Base-by-base conservation (phyloP, 1,140 invertebrate species). In the Drosophila sulfurigaster region DNA sequence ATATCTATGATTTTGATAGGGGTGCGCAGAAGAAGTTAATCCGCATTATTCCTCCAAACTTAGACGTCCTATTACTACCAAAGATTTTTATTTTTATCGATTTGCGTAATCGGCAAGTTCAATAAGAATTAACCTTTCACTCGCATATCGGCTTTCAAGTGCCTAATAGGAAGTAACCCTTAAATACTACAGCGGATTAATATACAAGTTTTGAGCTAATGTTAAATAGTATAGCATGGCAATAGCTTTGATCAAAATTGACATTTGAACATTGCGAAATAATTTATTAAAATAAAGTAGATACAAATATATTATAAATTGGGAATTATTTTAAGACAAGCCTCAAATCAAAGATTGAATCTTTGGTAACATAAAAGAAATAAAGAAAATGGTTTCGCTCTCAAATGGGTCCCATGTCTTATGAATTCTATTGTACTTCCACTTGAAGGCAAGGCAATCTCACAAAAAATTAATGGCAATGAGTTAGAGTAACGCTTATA, bases 401-500 rank as follows among this genome's bases (percentile, higher is more conserved):
- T 54, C 46, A 2, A 13, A 32, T 25, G n/a, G 35, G 6, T 41
- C 41, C n/a, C 16, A 56, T 6, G 20, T 56, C 41, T 13, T 58
- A 16, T 57, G 20, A 30, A 38, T 52, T 15, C 16, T 49, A 48
- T 57, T 69, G 41, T 60, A 48, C 28, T 69, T 10, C 16, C 8
- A 30, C 16, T 30, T 16, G 51, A 38, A 59, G 25, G 11, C 38
- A 16, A 8, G 38, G 41, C 45, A 43, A 49, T 54, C 46, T 16
- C 15, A 58, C 16, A 79, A 82, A 74, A 79, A 83, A 87, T 79
- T 80, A 88, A 91, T 91, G 81, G 74, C 76, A 60, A 78, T 86
- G 71, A 78, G 75, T 77, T 67, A 85, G 74, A 75, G 81, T 77
- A 85, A 82, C 81, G 83, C 75, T 89, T 91, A 91, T 85, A 88